Evolutionary conservation across 2,888 invertebrate genomes (phyloP).

Genomic region (Piscicola geometra): DNA sequence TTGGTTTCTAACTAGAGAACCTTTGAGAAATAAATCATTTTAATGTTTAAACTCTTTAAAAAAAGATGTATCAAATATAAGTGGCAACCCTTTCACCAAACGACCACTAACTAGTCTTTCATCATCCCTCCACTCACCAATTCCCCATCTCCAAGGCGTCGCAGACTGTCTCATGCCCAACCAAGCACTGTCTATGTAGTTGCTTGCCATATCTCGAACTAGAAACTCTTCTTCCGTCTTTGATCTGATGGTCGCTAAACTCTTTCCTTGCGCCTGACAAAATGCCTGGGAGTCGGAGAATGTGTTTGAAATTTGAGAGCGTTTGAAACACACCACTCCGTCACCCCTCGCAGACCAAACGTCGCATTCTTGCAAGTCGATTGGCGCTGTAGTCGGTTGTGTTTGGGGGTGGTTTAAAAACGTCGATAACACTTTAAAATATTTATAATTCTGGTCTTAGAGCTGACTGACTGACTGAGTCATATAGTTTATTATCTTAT

Average conservation of each 20-base stretch:
- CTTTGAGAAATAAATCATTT: no score
- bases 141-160: neutral
- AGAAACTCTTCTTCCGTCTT: neutral
- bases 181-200: neutral
- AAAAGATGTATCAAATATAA: no score
- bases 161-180: neutral
- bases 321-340: conserved; percentile 7
- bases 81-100: no score
- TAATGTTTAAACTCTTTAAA: no score
- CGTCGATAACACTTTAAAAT: no score
- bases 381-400: neutral
- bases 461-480: no score
- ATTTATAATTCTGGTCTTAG: no score
- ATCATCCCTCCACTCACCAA: neutral
- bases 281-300: neutral
- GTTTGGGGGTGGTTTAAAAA: no score
- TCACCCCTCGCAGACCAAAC: neutral
- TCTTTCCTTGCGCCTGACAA: neutral
- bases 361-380: neutral
- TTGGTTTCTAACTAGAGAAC: no score
- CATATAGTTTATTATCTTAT: no score
- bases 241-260: neutral
- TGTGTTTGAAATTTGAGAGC: neutral
- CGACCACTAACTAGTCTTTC: no score
- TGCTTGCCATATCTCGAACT: neutral